phyloP scores from a whole-genome alignment of 2,113 vertebrate species.

The human region GRCh38 chr16:20323501-20324000 shows the following conservation, averaged over 20 bases:
- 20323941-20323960: slow-evolving; percentile 48
- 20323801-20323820: slow-evolving; percentile 62
- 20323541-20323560: not conserved
- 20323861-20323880: slow-evolving; percentile 50
- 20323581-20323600: no score
- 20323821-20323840: slow-evolving; percentile 59
- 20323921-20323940: slow-evolving; percentile 73
- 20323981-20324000: slow-evolving; percentile 75
- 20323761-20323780: fast-evolving
- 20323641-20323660: not conserved
- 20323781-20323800: fast-evolving
- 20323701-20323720: not conserved
- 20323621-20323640: not conserved
- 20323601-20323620: not conserved
- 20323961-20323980: slow-evolving; percentile 40
- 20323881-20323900: slow-evolving; percentile 74
- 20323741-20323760: not conserved
- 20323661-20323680: fast-evolving
- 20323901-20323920: slow-evolving; percentile 72
- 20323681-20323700: not conserved
- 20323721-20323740: not conserved
- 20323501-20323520: not conserved
- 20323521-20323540: not conserved
- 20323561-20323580: not conserved
- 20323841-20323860: slow-evolving; percentile 52